Base-by-base conservation (phyloP, 2,113 vertebrate species). In the Brachyhypopomus gauderio region DNA sequence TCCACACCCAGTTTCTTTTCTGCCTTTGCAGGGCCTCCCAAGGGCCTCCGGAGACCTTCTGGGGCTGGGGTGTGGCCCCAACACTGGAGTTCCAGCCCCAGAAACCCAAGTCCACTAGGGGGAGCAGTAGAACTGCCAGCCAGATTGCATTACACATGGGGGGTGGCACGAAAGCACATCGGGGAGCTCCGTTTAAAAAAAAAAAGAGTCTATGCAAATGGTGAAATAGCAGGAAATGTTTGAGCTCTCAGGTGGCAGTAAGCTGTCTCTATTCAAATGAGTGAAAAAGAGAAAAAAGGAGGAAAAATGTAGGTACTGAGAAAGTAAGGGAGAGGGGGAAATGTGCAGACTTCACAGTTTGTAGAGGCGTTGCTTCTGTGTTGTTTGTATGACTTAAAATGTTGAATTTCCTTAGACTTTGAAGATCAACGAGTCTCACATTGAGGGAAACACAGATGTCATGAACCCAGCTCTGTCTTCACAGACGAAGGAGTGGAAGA, bases 1-100 rank as follows among this genome's bases (percentile, higher is more conserved):
- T 99, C 97, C 97, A 99, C 87, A 99, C 97, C 97, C 97, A 99
- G 94, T 97, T 98, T 89, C 97, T 96, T 85, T 95, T 98, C 81
- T 95, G 94, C 88, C 97, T 94, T n/a, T 83, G 90, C 79, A 87
- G 88, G 0, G 90, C 87, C 80, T 93, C 93, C 89, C 92, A 92
- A 58, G 87, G 80, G 88, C 38, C 45, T 74, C 78, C 80, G 58
- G 88, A 86, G 81, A 80, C 85, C 71, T 90, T 92, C 0, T 38
- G 86, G 82, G 95, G 88, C 86, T 58, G 72, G 69, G 88, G 80
- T 93, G 93, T 48, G 91, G 89, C 71, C 95, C 94, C 84, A 80
- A 93, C 93, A 78, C 78, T 90, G 77, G 95, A 93, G 89, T 89
- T 89, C 20, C 93, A 78, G 91, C 87, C 86, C 95, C 93, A 83